Conservation (phyloP, 2,888 invertebrate species). For the Dinocampus coccinellae region DNA sequence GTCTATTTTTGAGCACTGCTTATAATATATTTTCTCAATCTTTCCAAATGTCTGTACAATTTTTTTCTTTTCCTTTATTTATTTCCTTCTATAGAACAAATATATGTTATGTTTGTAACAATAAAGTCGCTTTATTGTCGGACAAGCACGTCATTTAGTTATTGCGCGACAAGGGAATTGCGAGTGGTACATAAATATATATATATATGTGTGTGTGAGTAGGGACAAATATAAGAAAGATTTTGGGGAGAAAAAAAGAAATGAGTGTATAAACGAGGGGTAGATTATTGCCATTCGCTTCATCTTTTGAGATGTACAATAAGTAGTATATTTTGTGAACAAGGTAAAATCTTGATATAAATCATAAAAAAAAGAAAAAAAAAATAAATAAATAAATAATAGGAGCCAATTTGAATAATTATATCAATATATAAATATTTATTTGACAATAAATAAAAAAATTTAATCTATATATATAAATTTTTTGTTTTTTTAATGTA, state of each 20-base stretch:
- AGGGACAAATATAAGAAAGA: neutral
- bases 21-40: no score
- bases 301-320: neutral
- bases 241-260: neutral
- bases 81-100: neutral
- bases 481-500: neutral
- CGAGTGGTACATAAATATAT: neutral
- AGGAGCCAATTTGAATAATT: no score
- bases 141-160: slow-evolving; percentile 27
- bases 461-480: slow-evolving; percentile 20
- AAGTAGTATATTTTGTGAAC: neutral
- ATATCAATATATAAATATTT: no score
- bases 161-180: slow-evolving; percentile 18
- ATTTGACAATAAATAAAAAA: slow-evolving; percentile 38
- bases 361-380: slow-evolving; percentile 28
- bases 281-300: slow-evolving; percentile 13
- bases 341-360: slow-evolving; percentile 31
- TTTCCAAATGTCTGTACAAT: neutral
- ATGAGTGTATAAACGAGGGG: slow-evolving; percentile 13
- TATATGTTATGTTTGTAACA: slow-evolving; percentile 11
- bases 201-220: neutral
- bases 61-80: no score
- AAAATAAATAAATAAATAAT: slow-evolving; percentile 33
- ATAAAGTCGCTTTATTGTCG: slow-evolving; percentile 25
- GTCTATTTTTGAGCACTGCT: no score